phyloP scores from a whole-genome alignment of 2,888 invertebrate genomes.

The Taphrorychus bicolor region DNA sequence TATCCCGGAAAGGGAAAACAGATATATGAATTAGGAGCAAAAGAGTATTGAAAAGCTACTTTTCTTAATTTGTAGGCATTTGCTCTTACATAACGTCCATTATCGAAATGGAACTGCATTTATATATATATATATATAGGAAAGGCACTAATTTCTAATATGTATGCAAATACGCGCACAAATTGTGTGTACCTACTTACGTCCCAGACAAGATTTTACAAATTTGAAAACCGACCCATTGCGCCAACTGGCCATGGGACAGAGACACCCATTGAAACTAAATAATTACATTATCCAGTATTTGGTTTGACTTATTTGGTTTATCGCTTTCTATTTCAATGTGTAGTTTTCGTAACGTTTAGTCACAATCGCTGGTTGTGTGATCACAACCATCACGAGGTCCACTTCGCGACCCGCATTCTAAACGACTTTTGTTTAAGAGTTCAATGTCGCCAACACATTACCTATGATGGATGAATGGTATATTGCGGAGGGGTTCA shows the following conservation, averaged over 20 bases:
- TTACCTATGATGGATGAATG: too few relatives aligned
- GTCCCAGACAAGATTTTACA: not conserved
- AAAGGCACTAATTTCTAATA: not conserved
- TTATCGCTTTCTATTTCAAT: constrained; percentile 25
- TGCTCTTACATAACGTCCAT: not conserved
- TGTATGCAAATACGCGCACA: not conserved
- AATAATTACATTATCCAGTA: constrained; percentile 11
- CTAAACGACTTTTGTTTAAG: not conserved
- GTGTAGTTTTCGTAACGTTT: constrained; percentile 23
- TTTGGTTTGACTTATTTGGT: constrained; percentile 8
- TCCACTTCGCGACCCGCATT: not conserved
- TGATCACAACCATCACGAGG: not conserved
- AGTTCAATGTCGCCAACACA: not conserved
- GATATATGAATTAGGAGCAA: not conserved
- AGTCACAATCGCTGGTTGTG: too few relatives aligned
- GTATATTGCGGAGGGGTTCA: too few relatives aligned
- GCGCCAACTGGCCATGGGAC: constrained; percentile 4
- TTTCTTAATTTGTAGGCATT: too few relatives aligned
- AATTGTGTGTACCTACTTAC: not conserved
- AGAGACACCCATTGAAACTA: constrained; percentile 8
- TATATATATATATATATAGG: not conserved
- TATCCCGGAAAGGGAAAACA: not conserved
- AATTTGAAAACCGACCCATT: not conserved
- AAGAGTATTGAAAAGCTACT: not conserved
- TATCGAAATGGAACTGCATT: too few relatives aligned